Evolutionary conservation across 2,888 invertebrate genomes (phyloP), one percentile per base, ranked within the genome.

Genomic region (Cecidostiba fungosa): DNA sequence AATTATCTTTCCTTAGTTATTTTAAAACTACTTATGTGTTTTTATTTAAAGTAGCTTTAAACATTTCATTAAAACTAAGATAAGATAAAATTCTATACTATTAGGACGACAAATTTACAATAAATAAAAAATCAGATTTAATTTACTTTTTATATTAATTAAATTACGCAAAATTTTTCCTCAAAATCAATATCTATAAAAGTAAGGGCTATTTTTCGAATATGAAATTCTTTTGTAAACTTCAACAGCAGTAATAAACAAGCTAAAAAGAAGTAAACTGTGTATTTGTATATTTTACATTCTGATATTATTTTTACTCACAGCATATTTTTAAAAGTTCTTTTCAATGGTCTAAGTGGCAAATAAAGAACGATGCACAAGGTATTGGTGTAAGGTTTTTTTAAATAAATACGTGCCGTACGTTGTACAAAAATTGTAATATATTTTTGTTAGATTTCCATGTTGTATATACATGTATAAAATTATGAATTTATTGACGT

Each of bases 1-100:
- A 50, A 50, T 77, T 59, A 50, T 77, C n/a, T 59, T 77, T 59
- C n/a, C 29, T 43, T 50, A 50, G 54, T 23, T 16, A 29, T 36
- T 77, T 29, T 14, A 54, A 29, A 77, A 77, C n/a, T 77, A 32
- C 26, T 54, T 4, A 36, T 77, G 19, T 32, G n/a, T 36, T 73
- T 73, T 73, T 69, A 69, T n/a, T 69, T 73, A 29, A 39, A 39
- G n/a, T 29, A 66, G 23, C 29, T 14, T 14, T 26, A 66, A 66
- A 66, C 14, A 26, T 66, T 66, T 66, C 6, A 12, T 29, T 66
- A 29, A 66, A 66, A 12, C 8, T 66, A 29, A 66, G 29, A 66
- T 66, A n/a, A 66, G 4, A 66, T 59, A n/a, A 62, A 62, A 62
- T 62, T 62, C 10, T 14, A 26, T 62, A n/a, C 10, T 16, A 26